Evolutionary conservation across 2,113 vertebrate genomes (phyloP).

Genomic region (Rissa tridactyla): DNA sequence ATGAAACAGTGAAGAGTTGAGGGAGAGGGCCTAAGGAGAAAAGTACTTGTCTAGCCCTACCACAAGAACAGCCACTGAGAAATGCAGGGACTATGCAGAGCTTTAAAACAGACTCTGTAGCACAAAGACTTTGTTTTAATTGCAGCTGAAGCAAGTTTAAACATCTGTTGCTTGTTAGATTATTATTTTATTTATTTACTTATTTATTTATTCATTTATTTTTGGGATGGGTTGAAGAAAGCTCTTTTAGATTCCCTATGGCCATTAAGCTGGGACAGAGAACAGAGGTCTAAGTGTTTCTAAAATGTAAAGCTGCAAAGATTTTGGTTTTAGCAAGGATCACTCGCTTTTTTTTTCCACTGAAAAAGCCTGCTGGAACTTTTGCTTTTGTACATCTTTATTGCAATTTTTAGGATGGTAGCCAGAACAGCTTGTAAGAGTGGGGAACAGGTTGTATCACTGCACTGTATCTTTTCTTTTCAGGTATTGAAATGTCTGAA

Average conservation of each 20-base stretch:
- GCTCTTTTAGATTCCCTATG: not conserved
- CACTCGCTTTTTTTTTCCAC: not conserved
- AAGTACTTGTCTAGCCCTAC: not conserved
- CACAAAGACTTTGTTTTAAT: constrained; percentile 26
- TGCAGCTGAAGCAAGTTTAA: constrained; percentile 43
- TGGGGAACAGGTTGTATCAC: not conserved
- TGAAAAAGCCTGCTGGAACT: not conserved
- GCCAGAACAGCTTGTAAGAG: not conserved
- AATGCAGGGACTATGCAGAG: not conserved
- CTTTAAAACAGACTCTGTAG: constrained; percentile 1
- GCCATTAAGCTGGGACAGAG: constrained; percentile 3
- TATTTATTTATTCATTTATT: constrained; percentile 27
- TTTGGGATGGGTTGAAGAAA: constrained; percentile 14
- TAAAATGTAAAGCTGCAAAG: constrained; percentile 1
- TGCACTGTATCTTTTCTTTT: not conserved
- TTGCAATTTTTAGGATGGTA: not conserved
- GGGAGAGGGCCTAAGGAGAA: not conserved
- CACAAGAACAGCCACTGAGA: constrained; percentile 2
- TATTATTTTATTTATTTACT: constrained; percentile 37
- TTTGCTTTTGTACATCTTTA: not conserved
- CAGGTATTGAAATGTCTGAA: not conserved
- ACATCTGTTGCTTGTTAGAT: constrained; percentile 43
- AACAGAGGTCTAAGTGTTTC: not conserved
- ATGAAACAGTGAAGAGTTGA: not conserved
- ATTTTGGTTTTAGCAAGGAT: not conserved